These are phyloP conservation scores for Dasysyrphus albostriatus DNA, from an alignment of 2,888 invertebrate genomes.

Conservation along the genomic window DNA sequence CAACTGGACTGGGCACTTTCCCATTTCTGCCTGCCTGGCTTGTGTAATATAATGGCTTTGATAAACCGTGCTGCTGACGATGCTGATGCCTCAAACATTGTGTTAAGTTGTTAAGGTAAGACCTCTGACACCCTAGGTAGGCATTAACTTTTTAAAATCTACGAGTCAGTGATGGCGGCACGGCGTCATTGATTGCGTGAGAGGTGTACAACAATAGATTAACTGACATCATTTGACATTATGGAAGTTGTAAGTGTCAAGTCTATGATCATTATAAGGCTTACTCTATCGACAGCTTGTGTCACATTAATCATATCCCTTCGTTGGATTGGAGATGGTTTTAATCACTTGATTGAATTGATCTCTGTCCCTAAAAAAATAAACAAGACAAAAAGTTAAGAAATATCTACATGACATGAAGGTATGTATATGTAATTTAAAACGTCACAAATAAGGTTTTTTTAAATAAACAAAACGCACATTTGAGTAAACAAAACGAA, in stretches of 20 bases:
- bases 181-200: constrained; percentile 34
- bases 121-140: not conserved
- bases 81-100: not conserved
- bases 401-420: not conserved
- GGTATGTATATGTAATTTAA: not conserved
- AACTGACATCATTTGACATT: constrained; percentile 12
- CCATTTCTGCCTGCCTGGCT: constrained; percentile 36
- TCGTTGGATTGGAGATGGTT: constrained; percentile 7
- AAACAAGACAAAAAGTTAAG: constrained; percentile 23
- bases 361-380: not conserved
- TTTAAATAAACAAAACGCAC: constrained; percentile 16
- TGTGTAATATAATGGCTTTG: constrained; percentile 47
- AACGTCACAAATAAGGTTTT: constrained; percentile 28
- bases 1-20: constrained; percentile 1
- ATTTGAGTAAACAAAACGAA: not conserved
- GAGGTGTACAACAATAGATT: constrained; percentile 9
- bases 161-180: not conserved
- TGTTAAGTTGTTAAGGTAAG: constrained; percentile 9
- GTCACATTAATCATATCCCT: constrained; percentile 48
- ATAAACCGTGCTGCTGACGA: constrained; percentile 3
- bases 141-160: not conserved
- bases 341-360: not conserved
- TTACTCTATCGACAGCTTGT: constrained; percentile 39
- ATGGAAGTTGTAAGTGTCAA: constrained; percentile 14
- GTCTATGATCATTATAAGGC: constrained; percentile 23